Evolutionary conservation across 2,888 invertebrate species (phyloP), one percentile per base, ranked within the genome.

Genomic region (Bellardia bayeri): DNA sequence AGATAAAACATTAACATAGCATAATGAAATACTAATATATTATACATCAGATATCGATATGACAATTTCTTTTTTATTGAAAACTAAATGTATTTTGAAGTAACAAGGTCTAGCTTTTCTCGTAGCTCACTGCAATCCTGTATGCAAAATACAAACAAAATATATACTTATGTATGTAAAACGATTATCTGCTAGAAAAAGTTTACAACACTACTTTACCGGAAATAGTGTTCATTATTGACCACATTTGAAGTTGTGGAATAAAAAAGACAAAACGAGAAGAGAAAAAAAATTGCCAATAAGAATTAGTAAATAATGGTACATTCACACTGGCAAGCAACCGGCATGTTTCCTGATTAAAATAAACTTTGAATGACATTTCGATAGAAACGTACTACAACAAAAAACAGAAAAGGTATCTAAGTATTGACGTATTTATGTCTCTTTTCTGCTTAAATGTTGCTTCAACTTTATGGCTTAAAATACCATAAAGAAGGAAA

Each of bases 191-290:
- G 8, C 42, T 42, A 45, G 45, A 45, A 45, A 45, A 45, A 45
- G 3, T 9, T 45, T 7, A 3, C 11, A 45, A 45, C 23, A 56
- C 16, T 9, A 2, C 2, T 0, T 30, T 23, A 42, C 51, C 63
- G 79, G 66, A 75, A 82, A 68, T 30, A 13, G 66, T 75, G 75
- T 33, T 58, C 6, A 72, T 63, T 63, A 54, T 30, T 54, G 40
- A 7, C 37, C n/a, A n/a, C 42, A 54, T 1, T 42, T 54, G 23
- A 5, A 6, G 42, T 8, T 16, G 5, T n/a, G 13, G 37, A 56
- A 30, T 5, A 45, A 63, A 75, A 45, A 8, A 51, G 23, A 51
- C 16, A n/a, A 9, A n/a, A 49, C 8, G 6, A 33, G 9, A 49
- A 9, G 14, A 51, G 14, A 56, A 56, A 61, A 61, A 61, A 8